These are phyloP conservation scores for Ormyrus labotus DNA, from an alignment of 2,888 invertebrate species.

Conservation along the genomic window DNA sequence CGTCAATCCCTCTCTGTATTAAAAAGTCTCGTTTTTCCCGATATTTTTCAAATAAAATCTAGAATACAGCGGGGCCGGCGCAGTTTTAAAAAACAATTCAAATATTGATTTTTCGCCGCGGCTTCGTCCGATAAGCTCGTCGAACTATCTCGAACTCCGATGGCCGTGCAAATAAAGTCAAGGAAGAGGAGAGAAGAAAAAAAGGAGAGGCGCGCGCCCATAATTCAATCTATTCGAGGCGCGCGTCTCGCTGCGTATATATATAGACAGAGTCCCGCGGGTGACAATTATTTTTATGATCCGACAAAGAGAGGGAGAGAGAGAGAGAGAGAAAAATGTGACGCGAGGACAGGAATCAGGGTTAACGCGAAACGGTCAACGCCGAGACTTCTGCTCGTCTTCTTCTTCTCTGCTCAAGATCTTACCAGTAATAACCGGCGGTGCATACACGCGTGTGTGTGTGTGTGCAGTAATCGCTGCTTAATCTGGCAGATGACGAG, in stretches of 20 bases:
- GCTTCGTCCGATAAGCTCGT: too few species aligned
- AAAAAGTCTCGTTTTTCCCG: too few species aligned
- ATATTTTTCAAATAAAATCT: background rate
- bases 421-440: slow-evolving; percentile 35
- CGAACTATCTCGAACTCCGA: too few species aligned
- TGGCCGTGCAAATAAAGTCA: too few species aligned
- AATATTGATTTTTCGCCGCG: slow-evolving; percentile 19
- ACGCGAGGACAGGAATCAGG: slow-evolving; percentile 1
- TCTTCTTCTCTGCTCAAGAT: background rate
- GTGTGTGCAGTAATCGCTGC: slow-evolving; percentile 8
- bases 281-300: too few species aligned
- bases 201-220: too few species aligned
- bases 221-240: background rate
- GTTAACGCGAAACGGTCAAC: slow-evolving; percentile 19
- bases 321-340: background rate
- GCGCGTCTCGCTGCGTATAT: background rate
- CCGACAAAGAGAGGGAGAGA: background rate
- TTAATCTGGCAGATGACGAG: slow-evolving; percentile 26
- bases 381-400: background rate
- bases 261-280: background rate
- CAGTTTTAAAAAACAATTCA: background rate
- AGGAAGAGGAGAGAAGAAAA: too few species aligned
- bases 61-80: too few species aligned
- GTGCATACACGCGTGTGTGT: background rate
- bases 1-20: too few species aligned